Evolutionary conservation across 1,140 invertebrate genomes (phyloP).

Genomic region (Manduca sexta): DNA sequence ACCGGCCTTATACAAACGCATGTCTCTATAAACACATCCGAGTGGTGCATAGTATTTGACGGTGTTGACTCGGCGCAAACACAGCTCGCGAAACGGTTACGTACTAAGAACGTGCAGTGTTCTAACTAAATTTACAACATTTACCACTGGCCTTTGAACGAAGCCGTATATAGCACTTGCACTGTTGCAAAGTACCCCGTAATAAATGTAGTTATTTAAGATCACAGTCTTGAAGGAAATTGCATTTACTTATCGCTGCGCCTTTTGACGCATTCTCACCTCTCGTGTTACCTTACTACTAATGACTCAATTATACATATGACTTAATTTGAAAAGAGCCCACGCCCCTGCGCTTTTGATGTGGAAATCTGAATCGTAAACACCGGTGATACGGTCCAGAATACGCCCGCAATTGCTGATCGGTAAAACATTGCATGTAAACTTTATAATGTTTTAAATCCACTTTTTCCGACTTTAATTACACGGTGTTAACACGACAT

Average conservation of each 20-base stretch:
- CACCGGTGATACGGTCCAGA: neutral
- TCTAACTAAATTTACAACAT: slow-evolving; percentile 8
- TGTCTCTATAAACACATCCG: too few relatives aligned
- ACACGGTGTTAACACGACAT: slow-evolving; percentile 35
- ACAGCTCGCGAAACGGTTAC: neutral
- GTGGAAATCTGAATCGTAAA: neutral
- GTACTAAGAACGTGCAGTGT: neutral
- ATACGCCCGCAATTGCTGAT: neutral
- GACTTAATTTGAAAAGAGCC: slow-evolving; percentile 7
- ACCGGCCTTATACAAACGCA: too few relatives aligned
- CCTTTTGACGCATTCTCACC: slow-evolving; percentile 45
- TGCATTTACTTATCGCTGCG: slow-evolving; percentile 46
- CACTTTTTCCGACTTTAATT: slow-evolving; percentile 31
- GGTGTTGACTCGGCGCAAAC: too few relatives aligned
- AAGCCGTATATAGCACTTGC: slow-evolving; percentile 11
- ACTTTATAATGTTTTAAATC: slow-evolving; percentile 21
- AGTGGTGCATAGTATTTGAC: too few relatives aligned
- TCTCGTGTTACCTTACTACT: slow-evolving; percentile 37
- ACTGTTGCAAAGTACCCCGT: slow-evolving; percentile 9
- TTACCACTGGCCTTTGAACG: slow-evolving; percentile 9
- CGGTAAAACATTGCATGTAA: slow-evolving; percentile 20
- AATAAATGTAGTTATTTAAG: slow-evolving; percentile 25
- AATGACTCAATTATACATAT: slow-evolving; percentile 48
- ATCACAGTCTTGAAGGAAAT: slow-evolving; percentile 36
- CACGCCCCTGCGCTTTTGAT: neutral